Base-by-base conservation (phyloP, 2,888 invertebrate genomes). In the Callosobruchus maculatus region DNA sequence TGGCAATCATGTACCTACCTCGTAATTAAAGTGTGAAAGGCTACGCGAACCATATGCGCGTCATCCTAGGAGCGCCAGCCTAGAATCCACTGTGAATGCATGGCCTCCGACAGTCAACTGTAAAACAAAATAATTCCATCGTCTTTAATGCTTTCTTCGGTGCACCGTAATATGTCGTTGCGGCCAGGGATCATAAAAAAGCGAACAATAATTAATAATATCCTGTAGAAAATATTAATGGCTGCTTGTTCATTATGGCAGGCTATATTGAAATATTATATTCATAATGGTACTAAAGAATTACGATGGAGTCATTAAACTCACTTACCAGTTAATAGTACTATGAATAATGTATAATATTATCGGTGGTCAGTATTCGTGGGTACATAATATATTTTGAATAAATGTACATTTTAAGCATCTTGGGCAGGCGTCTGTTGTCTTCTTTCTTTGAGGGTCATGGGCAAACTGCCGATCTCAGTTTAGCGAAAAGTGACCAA, bases 331-430 rank as follows among this genome's bases (percentile, higher is more conserved):
- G 72, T 67, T 74, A 74, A 74, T 74, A 22, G 72, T 71, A 74
- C 20, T 72, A 74, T 74, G 74, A 74, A 74, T 74, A 72, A 70
- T 74, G 67, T 74, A 74, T 72, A 72, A 70, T 67, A 70, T 74
- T 74, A 72, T 21, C 74, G 66, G 21, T 74, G 30, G 72, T 74
- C 72, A 72, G 72, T 72, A 72, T 72, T 74, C 70, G 70, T 70
- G 74, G 72, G 72, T 49, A 49, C 49, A 49, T 49, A n/a, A n/a
- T n/a, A 18, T 21, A 72, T 72, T 70, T 74, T 72, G 70, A 72
- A 72, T 74, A 68, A 72, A 74, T 74, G 68, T 67, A 67, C 74
- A 70, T 74, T 74, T 68, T 49, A 49, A 49, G 49, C 49, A 13
- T 49, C 49, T 18, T 9, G 30, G 30, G 3, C 30, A 30, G 30